Evolutionary conservation across 2,113 vertebrate genomes (phyloP), one percentile per base, ranked within the genome.

Genomic region (Poeciliopsis prolifica): DNA sequence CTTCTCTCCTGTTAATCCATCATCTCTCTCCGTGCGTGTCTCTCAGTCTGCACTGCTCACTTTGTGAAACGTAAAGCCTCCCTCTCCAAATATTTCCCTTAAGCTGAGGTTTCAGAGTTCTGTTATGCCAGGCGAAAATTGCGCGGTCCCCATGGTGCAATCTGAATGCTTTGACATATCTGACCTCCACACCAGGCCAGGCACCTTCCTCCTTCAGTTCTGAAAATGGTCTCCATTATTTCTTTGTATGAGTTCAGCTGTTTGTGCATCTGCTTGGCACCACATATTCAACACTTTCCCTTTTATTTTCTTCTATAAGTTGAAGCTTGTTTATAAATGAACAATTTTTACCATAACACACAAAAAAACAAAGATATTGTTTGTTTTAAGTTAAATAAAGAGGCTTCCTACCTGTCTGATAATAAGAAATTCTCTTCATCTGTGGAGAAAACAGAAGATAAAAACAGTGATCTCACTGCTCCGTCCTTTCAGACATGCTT

Each of bases 51-150:
- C 74, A 44, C 73, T 77, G 84, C 77, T 66, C 19, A 12, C 87
- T 92, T 85, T 83, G 79, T 91, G 91, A 93, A 94, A 94, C 72
- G 61, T 78, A 85, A 94, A 90, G 89, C 90, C 83, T 62, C 80
- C 87, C 88, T 94, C 86, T 93, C 87, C 89, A 94, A 94, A 95
- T 95, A 94, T 95, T 95, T 94, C 93, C 91, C 90, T 94, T 93
- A 89, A 94, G 93, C 88, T 95, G 92, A 75, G 88, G 91, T 95
- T 94, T 94, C 94, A 93, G 88, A 82, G 72, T 86, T 90, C 91
- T 94, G 93, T 95, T 94, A 90, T 94, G 90, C 92, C 93, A 94
- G 88, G 88, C 75, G 44, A 91, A 84, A 73, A 37, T 81, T 87
- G 82, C 87, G 28, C 70, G 85, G 83, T 92, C 93, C 93, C 90